Evolutionary conservation across 1,140 invertebrate species (phyloP), one percentile per base, ranked within the genome.

Genomic region (Cherax quadricarinatus): DNA sequence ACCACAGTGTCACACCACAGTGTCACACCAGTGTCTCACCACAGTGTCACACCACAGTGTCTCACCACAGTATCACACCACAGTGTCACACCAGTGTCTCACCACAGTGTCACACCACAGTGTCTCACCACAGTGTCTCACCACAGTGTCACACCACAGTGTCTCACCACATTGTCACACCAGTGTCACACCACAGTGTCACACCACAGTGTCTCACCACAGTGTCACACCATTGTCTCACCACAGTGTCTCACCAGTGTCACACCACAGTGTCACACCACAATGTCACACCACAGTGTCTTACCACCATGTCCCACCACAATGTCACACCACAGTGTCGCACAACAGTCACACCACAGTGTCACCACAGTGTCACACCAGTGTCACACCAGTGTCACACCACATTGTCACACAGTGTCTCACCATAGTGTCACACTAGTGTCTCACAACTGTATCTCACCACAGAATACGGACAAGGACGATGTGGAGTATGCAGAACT

Each of bases 401-500:
- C 57, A 9, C 16, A 9, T 10, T 60, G 57, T 60, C 16, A 60
- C 57, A 9, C 57, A 60, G 3, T 21, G 62, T 66, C 62, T 14
- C 62, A 66, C 12, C 18, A 18, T 1, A 14, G 14, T 66, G 16
- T 51, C 41, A 14, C 53, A 49, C 24, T 4, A 21, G 10, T 85
- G 21, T 85, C 60, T 86, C 84, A 24, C 24, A 1, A 66, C 62
- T 0, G 3, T 66, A 3, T 66, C 21, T 66, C 62, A 30, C 24
- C 14, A 24, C 83, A 88, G 80, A 62, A 57, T 24, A 18, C 51
- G 10, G 80, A 94, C 49, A 94, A 91, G 82, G 96, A 97, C 84
- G 97, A 97, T 95, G 96, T 97, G 93, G 97, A 97, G 84, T 97
- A 97, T 94, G 97, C 97, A 49, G 97, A 97, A 94, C 95, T 97